Evolutionary conservation across 2,797 vertebrate genomes (phyloP).

Genomic region (Propithecus perrieri): DNA sequence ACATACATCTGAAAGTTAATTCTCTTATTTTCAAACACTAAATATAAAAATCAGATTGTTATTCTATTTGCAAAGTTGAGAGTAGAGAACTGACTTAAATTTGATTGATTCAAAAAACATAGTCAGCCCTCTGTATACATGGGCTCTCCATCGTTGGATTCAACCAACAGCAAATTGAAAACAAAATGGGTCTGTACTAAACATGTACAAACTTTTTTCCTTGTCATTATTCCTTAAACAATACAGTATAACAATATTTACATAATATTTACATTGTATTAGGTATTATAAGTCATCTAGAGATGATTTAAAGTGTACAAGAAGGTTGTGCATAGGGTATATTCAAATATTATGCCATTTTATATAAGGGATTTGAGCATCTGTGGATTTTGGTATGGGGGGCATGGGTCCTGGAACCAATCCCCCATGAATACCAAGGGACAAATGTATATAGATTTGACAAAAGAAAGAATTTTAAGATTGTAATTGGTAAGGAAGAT

Average conservation of each 20-base stretch:
- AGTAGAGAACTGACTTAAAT: neutral
- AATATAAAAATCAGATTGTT: neutral
- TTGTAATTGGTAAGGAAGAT: neutral
- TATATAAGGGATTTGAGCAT: neutral
- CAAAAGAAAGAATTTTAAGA: conserved; percentile 22
- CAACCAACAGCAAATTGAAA: neutral
- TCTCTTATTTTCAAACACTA: neutral
- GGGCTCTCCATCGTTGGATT: neutral
- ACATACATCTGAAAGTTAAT: neutral
- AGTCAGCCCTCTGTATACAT: neutral
- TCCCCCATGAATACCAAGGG: neutral
- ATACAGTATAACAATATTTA: neutral
- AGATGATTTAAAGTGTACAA: neutral
- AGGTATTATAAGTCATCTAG: neutral
- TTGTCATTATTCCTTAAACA: neutral
- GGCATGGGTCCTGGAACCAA: neutral
- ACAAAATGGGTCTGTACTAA: neutral
- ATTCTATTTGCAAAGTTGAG: conserved; percentile 5
- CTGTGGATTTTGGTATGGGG: neutral
- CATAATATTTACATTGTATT: neutral
- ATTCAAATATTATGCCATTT: neutral
- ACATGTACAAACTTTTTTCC: neutral
- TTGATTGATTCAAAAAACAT: conserved; percentile 33
- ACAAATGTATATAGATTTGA: neutral
- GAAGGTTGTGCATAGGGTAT: neutral